Conservation (phyloP, 2,888 invertebrate species). For the Mechanitis mazaeus region DNA sequence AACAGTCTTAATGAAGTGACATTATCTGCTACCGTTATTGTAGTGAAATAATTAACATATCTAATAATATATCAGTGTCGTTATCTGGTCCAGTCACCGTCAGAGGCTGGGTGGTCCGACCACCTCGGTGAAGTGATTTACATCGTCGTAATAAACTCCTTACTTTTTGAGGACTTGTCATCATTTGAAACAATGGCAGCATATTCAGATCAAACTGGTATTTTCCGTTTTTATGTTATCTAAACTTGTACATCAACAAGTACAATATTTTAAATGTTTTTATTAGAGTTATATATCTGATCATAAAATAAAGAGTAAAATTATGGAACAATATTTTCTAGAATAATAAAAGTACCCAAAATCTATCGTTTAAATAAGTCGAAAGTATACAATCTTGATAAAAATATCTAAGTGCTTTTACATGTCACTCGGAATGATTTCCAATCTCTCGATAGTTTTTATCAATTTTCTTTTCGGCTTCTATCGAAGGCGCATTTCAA, state of each 20-base stretch:
- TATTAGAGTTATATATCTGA: too few species aligned
- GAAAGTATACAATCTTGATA: slow-evolving; percentile 6
- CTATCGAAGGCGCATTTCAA: slow-evolving; percentile 24
- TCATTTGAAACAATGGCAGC: slow-evolving; percentile 21
- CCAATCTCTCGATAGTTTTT: slow-evolving; percentile 22
- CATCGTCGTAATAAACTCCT: slow-evolving; percentile 37
- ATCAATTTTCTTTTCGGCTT: slow-evolving; percentile 22
- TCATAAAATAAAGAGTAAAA: background rate
- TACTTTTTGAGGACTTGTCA: slow-evolving; percentile 26
- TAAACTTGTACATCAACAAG: background rate
- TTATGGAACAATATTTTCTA: background rate
- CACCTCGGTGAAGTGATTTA: slow-evolving; percentile 48
- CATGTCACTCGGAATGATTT: slow-evolving; percentile 21
- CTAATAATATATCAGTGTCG: slow-evolving; percentile 54
- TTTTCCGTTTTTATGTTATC: background rate
- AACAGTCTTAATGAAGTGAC: slow-evolving; percentile 22
- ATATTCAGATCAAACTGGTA: background rate
- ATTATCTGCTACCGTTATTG: slow-evolving; percentile 46
- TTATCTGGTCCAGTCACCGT: slow-evolving; percentile 53
- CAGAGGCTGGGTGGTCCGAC: slow-evolving; percentile 54
- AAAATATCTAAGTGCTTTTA: slow-evolving; percentile 12
- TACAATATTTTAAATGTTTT: background rate
- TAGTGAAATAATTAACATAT: slow-evolving; percentile 33
- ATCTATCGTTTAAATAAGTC: background rate
- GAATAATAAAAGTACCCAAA: background rate